A percentile compares a stretch with the other conserved stretches of the same genome.
phyloP scores from a whole-genome alignment of 2,113 vertebrate species.

The Hydrochoerus hydrochaeris region DNA sequence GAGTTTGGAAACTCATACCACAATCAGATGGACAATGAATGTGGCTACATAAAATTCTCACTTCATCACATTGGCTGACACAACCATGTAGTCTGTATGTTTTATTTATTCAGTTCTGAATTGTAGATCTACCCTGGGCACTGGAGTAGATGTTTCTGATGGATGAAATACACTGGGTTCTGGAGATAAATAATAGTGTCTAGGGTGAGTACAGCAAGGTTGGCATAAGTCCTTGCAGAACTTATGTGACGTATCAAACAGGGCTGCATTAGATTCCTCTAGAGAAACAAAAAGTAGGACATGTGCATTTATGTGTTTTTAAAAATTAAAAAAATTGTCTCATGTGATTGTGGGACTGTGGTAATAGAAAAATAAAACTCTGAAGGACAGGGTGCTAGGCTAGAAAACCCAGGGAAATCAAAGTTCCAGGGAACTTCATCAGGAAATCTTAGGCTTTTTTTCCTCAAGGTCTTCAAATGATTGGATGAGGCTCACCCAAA shows the following conservation, averaged over 20 bases:
- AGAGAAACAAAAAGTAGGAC: background rate
- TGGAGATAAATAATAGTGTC: background rate
- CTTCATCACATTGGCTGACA: background rate
- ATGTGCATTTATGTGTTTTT: background rate
- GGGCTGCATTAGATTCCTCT: background rate
- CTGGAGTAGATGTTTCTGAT: background rate
- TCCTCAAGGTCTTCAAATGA: background rate
- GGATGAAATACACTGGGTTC: background rate
- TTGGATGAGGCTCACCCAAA: background rate
- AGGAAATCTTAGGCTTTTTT: background rate
- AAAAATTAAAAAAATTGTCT: background rate
- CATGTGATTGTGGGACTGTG: background rate
- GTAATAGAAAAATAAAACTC: background rate
- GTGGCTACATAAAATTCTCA: background rate
- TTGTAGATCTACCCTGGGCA: background rate
- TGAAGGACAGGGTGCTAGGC: background rate
- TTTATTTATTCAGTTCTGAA: constrained; percentile 18
- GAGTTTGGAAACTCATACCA: background rate
- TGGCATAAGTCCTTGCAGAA: background rate
- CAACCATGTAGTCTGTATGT: background rate
- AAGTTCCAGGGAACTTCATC: background rate
- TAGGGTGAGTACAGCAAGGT: background rate
- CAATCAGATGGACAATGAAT: background rate
- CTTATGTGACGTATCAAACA: background rate
- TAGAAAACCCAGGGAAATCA: background rate